Base-by-base conservation (phyloP, 2,113 vertebrate genomes). In the Lasiurus borealis region DNA sequence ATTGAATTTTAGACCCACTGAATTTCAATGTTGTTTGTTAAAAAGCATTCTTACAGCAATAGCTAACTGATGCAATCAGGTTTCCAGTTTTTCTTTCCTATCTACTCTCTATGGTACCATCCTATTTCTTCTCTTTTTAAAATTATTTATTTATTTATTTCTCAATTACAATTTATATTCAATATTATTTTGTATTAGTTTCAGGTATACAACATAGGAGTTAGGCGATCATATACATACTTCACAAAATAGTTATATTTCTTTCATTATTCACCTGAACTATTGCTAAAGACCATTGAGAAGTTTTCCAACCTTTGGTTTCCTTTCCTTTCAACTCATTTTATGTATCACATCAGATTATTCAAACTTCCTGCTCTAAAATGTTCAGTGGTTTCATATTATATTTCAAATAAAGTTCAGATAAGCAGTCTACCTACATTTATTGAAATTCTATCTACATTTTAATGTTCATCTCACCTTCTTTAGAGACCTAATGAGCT, bases 301-400 rank as follows among this genome's bases (percentile, higher is more conserved):
- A 78, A 57, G 14, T 95, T 62, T 78, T 83, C 27, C 62, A 87
- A 66, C 3, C 14, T 90, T 93, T 76, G 31, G 31, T 78, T 91
- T 78, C 81, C 52, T 81, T 85, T 88, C 54, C 21, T 46, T 27
- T 86, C n/a, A 48, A 48, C 15, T 16, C 23, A 69, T 85, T 84
- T 78, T 57, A 87, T 90, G 27, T 59, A 57, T n/a, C 66, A 72
- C 12, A 83, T 50, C 31, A 83, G 19, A 34, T 90, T 44, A 48
- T 27, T 76, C 27, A n/a, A 36, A 46, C 31, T 91, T 91, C 59
- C 59, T 82, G 8, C 80, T 88, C 15, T 90, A 84, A 84, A 93
- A 68, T 8, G 6, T 84, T 78, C 27, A 31, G 5, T 78, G 57
- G 11, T 82, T 93, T 90, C 19, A 48, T 23, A 48, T 90, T 71